Percentiles rank a stretch among this genome's conserved stretches.
phyloP scores from a whole-genome alignment of 2,113 vertebrate species.

The Plecotus auritus region DNA sequence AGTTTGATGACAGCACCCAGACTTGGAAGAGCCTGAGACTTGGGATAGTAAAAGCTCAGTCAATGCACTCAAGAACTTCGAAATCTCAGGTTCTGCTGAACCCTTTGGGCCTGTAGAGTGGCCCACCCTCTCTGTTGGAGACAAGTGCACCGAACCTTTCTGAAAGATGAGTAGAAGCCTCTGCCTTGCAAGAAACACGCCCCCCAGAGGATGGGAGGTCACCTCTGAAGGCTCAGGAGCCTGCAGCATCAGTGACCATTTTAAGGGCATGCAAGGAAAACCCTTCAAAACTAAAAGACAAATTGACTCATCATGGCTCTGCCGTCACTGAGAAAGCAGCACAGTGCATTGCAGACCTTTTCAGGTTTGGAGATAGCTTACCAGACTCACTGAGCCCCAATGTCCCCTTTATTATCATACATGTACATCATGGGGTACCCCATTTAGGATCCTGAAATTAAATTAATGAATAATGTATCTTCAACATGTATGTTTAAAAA shows the following conservation, averaged over 20 bases:
- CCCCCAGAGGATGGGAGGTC: not conserved
- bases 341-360: not conserved
- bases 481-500: not conserved
- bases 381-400: not conserved
- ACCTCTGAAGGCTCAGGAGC: not conserved
- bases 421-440: not conserved
- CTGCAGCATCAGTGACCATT: not conserved
- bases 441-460: not conserved
- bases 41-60: not conserved
- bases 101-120: not conserved
- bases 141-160: accelerated
- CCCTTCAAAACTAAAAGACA: not conserved
- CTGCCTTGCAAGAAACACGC: not conserved
- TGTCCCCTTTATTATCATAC: not conserved
- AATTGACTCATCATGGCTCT: not conserved
- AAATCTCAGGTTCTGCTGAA: not conserved
- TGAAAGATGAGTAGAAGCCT: not conserved
- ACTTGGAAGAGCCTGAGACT: not conserved
- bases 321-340: not conserved
- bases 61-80: not conserved
- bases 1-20: not conserved
- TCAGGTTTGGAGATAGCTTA: not conserved
- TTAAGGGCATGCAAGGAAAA: not conserved
- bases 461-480: not conserved
- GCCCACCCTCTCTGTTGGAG: not conserved